Evolutionary conservation across 2,113 vertebrate genomes (phyloP).

Genomic region (Lynx canadensis): DNA sequence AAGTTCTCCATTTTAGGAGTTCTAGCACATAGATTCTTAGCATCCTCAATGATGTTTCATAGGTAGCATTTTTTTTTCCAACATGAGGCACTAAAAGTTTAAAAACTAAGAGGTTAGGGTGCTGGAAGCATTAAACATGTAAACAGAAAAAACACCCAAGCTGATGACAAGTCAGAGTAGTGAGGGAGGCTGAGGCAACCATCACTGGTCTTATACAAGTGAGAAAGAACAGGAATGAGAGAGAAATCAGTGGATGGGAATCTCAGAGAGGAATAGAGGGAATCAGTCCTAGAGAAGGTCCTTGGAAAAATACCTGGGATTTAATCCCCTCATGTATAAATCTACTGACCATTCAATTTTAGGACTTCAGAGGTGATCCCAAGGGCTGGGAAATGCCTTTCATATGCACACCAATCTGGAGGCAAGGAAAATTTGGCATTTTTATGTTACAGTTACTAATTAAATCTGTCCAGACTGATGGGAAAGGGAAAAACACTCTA

Average conservation of each 20-base stretch:
- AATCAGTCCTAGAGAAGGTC: not conserved
- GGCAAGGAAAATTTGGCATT: not conserved
- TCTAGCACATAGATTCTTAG: not conserved
- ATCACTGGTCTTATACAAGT: not conserved
- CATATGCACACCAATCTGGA: not conserved
- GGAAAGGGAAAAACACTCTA: not conserved
- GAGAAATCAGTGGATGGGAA: not conserved
- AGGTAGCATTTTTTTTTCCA: not conserved
- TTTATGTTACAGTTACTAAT: not conserved
- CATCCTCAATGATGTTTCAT: not conserved
- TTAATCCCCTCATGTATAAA: not conserved
- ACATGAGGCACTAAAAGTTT: not conserved
- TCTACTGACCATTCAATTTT: not conserved
- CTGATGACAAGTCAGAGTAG: not conserved
- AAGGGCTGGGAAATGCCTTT: not conserved
- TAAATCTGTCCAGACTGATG: not conserved
- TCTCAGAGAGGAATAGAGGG: not conserved
- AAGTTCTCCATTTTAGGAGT: not conserved
- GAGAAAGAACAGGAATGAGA: not conserved
- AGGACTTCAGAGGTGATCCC: not conserved
- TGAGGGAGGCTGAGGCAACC: not conserved
- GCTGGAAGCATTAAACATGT: not conserved
- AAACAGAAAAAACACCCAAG: not conserved
- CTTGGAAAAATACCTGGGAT: not conserved
- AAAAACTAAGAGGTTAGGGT: not conserved